Evolutionary conservation across 2,888 invertebrate species (phyloP).

Genomic region (Trichacis sp.): DNA sequence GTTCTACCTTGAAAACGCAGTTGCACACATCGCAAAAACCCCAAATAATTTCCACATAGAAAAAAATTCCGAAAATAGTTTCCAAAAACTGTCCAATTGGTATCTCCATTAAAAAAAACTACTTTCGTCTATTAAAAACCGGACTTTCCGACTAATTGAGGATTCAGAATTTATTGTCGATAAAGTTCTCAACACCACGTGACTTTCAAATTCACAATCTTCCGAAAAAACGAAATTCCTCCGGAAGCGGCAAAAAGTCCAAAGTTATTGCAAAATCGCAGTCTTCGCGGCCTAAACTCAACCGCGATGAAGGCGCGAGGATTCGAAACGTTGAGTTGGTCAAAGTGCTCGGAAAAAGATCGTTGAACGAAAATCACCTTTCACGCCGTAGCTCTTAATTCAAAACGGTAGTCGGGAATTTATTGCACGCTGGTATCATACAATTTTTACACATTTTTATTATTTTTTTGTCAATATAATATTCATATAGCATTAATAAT

Average conservation of each 20-base stretch:
- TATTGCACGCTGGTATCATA: constrained; percentile 39
- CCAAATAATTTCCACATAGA: too few species aligned
- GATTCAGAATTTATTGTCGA: constrained; percentile 22
- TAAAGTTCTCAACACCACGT: constrained; percentile 14
- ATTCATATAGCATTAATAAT: constrained; percentile 49
- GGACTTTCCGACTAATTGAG: background rate
- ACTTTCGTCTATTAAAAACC: background rate
- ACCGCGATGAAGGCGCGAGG: constrained; percentile 13
- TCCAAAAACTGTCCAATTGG: too few species aligned
- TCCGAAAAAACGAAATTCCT: background rate
- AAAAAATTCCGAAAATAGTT: too few species aligned
- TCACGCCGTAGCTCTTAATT: background rate
- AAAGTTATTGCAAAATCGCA: constrained; percentile 35
- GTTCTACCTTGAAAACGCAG: too few species aligned
- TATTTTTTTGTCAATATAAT: constrained; percentile 49
- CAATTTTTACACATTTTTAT: constrained; percentile 50
- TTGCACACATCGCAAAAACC: too few species aligned
- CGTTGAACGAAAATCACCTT: background rate
- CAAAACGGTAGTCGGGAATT: constrained; percentile 21
- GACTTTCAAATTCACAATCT: too few species aligned
- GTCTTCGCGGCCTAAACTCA: constrained; percentile 31
- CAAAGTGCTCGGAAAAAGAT: constrained; percentile 4
- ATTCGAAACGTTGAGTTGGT: background rate
- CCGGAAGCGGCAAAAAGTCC: background rate
- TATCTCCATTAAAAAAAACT: too few species aligned